These are phyloP conservation scores for Ceratitis capitata DNA, from an alignment of 1,140 invertebrate species.

Conservation along the genomic window DNA sequence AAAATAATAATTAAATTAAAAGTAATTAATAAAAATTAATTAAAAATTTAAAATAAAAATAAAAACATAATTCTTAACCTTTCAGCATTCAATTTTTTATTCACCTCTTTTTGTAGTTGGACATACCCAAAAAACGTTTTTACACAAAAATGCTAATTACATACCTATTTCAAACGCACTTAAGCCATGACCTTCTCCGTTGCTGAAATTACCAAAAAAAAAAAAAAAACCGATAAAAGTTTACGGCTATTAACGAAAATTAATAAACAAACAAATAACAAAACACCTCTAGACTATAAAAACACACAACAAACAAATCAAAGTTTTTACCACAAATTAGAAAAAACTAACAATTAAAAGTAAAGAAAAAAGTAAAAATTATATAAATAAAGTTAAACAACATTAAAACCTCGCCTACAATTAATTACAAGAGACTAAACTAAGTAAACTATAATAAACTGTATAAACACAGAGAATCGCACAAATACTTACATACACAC, in stretches of 20 bases:
- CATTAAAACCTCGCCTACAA: slow-evolving; percentile 26
- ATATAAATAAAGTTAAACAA: slow-evolving; percentile 4
- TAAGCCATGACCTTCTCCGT: background rate
- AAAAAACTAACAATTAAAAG: too few species aligned
- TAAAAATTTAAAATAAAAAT: too few species aligned
- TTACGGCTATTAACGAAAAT: background rate
- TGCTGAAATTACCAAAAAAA: background rate
- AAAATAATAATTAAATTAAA: too few species aligned
- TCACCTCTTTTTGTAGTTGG: too few species aligned
- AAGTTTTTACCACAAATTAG: background rate
- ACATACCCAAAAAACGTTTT: background rate
- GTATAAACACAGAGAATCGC: background rate
- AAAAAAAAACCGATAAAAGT: too few species aligned
- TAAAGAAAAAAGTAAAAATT: background rate
- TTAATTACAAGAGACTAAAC: slow-evolving; percentile 22
- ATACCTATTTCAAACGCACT: background rate
- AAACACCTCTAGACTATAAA: background rate
- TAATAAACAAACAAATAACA: slow-evolving; percentile 22
- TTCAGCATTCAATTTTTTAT: too few species aligned
- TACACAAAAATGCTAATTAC: background rate
- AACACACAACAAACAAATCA: background rate
- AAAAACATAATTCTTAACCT: too few species aligned
- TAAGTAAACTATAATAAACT: slow-evolving; percentile 30
- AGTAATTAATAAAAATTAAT: too few species aligned
- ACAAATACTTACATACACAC: background rate